Evolutionary conservation across 2,888 invertebrate genomes (phyloP), one percentile per base, ranked within the genome.

Genomic region (Sarcophaga variegata): DNA sequence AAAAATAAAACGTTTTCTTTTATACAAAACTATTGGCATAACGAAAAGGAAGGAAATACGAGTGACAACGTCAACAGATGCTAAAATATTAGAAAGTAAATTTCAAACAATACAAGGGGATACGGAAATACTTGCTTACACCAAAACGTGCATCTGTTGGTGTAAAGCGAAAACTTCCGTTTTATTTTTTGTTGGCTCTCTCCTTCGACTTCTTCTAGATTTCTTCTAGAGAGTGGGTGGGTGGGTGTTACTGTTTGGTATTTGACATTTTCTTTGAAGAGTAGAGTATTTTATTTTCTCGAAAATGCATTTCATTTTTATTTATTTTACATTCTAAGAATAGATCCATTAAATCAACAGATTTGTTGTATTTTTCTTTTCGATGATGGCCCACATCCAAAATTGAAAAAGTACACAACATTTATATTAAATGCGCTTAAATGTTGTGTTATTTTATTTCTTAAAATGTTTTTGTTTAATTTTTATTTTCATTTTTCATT

Each of bases 361-460:
- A 72, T 67, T 78, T 76, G 60, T 81, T 71, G 49, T 27, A 6
- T 70, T 76, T 71, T 69, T 60, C 59, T 45, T 67, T 54, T 27
- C 45, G 60, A 20, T 72, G 49, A 80, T 86, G 86, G 86, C 86
- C 25, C 62, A 10, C 25, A 78, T 81, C 83, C 83, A 87, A 79
- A 5, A 83, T 69, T 59, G 27, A 79, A 70, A 45, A 25, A n/a
- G 22, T 22, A 71, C 14, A 49, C 4, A 22, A 45, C 14, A 70
- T 71, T 27, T 75, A 71, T 80, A 76, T 63, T 75, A 82, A 79
- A 84, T 83, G 83, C 86, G 70, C 81, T 87, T 79, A 74, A 86
- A 64, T 74, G 54, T 69, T 60, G 67, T 75, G 45, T 66, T 78
- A 3, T 64, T 37, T 72, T 77, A 14, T 20, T 66, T 64, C 17